Percentiles rank a stretch among this genome's conserved stretches.
These are phyloP conservation scores for Helostoma temminkii DNA, from an alignment of 2,797 vertebrate genomes.

Conservation along the genomic window DNA sequence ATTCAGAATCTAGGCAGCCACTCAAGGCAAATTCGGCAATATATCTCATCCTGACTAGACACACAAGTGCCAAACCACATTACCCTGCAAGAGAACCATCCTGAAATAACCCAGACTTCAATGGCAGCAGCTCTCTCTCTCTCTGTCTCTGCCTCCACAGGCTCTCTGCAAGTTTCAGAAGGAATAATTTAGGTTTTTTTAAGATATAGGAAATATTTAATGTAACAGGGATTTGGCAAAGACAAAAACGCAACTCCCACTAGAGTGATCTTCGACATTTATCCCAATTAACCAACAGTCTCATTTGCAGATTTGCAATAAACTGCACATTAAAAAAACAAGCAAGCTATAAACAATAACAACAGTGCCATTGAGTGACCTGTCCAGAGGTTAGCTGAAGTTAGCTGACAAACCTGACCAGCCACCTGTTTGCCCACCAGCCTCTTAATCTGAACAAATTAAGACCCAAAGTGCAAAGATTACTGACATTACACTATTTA, in stretches of 20 bases:
- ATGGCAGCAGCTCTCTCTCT: slow-evolving; percentile 21
- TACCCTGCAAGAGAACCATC: slow-evolving; percentile 61
- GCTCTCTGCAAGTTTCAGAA: slow-evolving; percentile 52
- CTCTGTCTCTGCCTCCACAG: slow-evolving; percentile 38
- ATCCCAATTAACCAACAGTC: slow-evolving; percentile 35
- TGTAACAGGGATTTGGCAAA: slow-evolving; percentile 21
- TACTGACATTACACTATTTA: slow-evolving; percentile 37
- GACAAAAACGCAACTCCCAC: slow-evolving; percentile 1
- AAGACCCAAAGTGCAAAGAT: slow-evolving; percentile 47
- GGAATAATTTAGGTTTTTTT: slow-evolving; percentile 35
- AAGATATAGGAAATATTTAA: slow-evolving; percentile 34
- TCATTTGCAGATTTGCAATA: too few relatives aligned
- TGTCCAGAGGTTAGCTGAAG: background rate
- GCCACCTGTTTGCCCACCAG: slow-evolving; percentile 9
- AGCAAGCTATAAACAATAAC: slow-evolving; percentile 21
- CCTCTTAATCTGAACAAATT: slow-evolving; percentile 3
- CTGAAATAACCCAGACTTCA: slow-evolving; percentile 66
- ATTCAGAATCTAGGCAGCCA: slow-evolving; percentile 59
- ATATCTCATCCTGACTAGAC: slow-evolving; percentile 63
- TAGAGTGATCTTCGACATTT: slow-evolving; percentile 22
- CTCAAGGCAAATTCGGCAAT: slow-evolving; percentile 61
- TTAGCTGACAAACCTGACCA: background rate
- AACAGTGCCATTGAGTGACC: background rate
- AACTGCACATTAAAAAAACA: too few relatives aligned
- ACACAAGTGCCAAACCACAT: slow-evolving; percentile 70